A percentile compares a stretch with the other conserved stretches of the same genome.
phyloP scores from a whole-genome alignment of 2,888 invertebrate genomes.

The Lathronympha strigana region DNA sequence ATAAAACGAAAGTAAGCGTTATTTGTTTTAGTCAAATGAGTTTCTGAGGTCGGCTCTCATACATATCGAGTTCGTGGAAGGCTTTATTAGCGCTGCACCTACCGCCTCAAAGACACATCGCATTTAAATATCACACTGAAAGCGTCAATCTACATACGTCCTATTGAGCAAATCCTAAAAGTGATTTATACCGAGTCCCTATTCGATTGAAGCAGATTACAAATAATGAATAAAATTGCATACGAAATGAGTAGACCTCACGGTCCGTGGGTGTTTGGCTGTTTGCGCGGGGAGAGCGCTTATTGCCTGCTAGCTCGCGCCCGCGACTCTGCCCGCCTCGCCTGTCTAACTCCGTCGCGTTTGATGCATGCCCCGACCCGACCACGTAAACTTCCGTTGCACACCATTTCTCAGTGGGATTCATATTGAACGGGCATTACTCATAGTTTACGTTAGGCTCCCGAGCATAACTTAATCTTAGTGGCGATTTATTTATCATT shows the following conservation, averaged over 20 bases:
- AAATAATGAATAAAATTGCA: conserved; percentile 85
- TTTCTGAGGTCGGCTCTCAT: conserved; percentile 70
- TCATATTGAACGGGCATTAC: conserved; percentile 15
- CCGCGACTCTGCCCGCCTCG: conserved; percentile 47
- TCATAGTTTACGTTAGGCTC: neutral
- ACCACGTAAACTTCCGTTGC: conserved; percentile 10
- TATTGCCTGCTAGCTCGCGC: conserved; percentile 73
- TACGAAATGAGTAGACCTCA: conserved; percentile 79
- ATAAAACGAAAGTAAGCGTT: conserved; percentile 69
- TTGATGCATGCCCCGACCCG: conserved; percentile 50
- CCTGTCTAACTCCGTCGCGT: conserved; percentile 56
- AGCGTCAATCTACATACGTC: conserved; percentile 82
- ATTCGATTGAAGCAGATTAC: conserved; percentile 83
- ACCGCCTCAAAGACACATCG: conserved; percentile 71
- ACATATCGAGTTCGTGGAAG: conserved; percentile 65
- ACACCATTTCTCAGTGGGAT: conserved; percentile 5
- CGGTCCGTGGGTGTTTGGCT: conserved; percentile 73
- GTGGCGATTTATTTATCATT: conserved; percentile 25
- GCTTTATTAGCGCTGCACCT: conserved; percentile 73
- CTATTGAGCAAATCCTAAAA: conserved; percentile 79
- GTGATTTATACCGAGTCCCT: conserved; percentile 81
- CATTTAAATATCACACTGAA: conserved; percentile 82
- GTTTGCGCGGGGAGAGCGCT: conserved; percentile 70
- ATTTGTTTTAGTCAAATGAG: conserved; percentile 82
- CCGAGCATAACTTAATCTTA: neutral